phyloP scores from a whole-genome alignment of 2,113 vertebrate genomes.

The Morphnarchus princeps region DNA sequence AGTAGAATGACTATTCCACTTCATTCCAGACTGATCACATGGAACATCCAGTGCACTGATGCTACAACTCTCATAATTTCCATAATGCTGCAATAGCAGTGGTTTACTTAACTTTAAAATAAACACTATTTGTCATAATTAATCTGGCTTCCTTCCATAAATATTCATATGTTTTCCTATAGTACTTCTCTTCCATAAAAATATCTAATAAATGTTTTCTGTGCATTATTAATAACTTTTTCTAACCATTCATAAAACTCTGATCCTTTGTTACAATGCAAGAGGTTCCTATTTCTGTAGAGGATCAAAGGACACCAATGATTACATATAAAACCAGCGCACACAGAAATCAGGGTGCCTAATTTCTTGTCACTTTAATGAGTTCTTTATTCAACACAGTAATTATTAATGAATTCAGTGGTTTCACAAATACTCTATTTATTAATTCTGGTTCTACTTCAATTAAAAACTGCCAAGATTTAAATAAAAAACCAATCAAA shows the following conservation, averaged over 20 bases:
- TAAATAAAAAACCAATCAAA: conserved; percentile 66
- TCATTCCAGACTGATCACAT: conserved; percentile 32
- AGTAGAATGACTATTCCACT: conserved; percentile 39
- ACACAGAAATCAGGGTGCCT: conserved; percentile 71
- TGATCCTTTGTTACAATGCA: conserved; percentile 62
- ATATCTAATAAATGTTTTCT: conserved; percentile 78
- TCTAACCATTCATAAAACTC: conserved; percentile 69
- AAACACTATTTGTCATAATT: conserved; percentile 68
- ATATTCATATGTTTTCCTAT: conserved; percentile 71
- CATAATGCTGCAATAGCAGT: conserved; percentile 32
- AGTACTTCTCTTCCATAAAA: conserved; percentile 75
- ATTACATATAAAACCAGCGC: conserved; percentile 76
- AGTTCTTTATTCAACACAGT: conserved; percentile 48
- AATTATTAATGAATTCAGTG: conserved; percentile 53
- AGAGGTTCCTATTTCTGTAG: conserved; percentile 61
- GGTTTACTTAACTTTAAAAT: conserved; percentile 65
- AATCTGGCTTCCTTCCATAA: conserved; percentile 72
- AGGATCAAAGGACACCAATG: conserved; percentile 64
- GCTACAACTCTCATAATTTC: conserved; percentile 29
- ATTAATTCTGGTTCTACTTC: conserved; percentile 59
- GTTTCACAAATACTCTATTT: conserved; percentile 66
- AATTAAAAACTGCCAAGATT: conserved; percentile 68
- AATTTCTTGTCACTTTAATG: conserved; percentile 53
- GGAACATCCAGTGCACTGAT: conserved; percentile 18
- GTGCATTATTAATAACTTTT: conserved; percentile 75